Evolutionary conservation across 1,140 invertebrate species (phyloP).

Genomic region (Hycleus cichorii): DNA sequence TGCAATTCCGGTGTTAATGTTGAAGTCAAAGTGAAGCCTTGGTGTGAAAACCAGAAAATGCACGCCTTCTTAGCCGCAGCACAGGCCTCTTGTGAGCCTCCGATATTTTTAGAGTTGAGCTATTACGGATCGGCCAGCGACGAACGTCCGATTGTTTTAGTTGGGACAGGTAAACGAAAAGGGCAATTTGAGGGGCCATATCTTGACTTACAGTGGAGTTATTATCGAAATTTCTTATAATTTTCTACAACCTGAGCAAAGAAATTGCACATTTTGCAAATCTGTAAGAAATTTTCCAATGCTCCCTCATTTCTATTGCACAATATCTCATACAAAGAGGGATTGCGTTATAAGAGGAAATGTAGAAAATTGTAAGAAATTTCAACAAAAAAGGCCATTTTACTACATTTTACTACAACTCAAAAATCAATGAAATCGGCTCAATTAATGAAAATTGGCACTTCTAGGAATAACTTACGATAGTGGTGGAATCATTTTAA

Average conservation of each 20-base stretch:
- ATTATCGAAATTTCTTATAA: no score
- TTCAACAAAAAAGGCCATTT: no score
- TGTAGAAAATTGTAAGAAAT: no score
- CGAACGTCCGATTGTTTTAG: conserved; percentile 40
- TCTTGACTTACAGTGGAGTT: no score
- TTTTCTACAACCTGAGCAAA: no score
- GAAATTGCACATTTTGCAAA: background rate
- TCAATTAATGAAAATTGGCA: no score
- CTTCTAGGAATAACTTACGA: conserved; percentile 58
- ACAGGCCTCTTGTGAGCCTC: conserved; percentile 54
- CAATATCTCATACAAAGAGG: no score
- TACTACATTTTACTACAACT: no score
- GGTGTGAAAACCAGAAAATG: conserved; percentile 56
- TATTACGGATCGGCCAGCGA: conserved; percentile 43
- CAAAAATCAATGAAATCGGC: no score
- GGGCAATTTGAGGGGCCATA: no score
- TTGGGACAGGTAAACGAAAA: conserved; percentile 1
- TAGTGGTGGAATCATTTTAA: conserved; percentile 58
- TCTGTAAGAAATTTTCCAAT: background rate
- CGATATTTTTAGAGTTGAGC: conserved; percentile 53
- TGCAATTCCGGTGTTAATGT: conserved; percentile 46
- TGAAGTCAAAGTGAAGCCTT: conserved; percentile 49
- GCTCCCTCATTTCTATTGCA: no score
- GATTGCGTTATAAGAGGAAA: no score
- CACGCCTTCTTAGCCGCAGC: conserved; percentile 54